These are phyloP conservation scores for Colletes latitarsis DNA, from an alignment of 1,140 invertebrate genomes.

Conservation along the genomic window DNA sequence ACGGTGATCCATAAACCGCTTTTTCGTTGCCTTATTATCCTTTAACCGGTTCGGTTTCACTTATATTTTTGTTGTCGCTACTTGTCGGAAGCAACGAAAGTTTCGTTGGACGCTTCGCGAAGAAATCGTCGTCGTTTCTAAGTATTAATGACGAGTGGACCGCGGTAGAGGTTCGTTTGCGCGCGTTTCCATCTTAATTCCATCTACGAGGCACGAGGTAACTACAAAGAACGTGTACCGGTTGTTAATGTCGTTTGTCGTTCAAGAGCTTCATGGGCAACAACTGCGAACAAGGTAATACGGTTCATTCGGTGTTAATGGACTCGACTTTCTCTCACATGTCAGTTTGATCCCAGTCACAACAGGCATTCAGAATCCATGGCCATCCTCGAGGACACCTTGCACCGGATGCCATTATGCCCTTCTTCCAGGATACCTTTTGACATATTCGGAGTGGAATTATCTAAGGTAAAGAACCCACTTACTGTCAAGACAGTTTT, in stretches of 20 bases:
- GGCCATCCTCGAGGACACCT: constrained; percentile 49
- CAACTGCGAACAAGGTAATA: constrained; percentile 32
- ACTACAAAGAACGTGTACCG: neutral
- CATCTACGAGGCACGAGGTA: neutral
- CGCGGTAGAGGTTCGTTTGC: too few species aligned
- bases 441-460: neutral
- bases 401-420: neutral
- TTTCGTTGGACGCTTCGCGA: too few species aligned
- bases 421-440: neutral
- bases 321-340: constrained; percentile 59
- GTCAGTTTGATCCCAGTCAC: constrained; percentile 31
- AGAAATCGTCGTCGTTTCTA: too few species aligned
- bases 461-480: too few species aligned
- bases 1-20: too few species aligned
- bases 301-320: constrained; percentile 51
- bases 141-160: too few species aligned
- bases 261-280: constrained; percentile 7
- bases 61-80: too few species aligned
- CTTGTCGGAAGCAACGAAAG: too few species aligned
- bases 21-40: too few species aligned
- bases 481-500: too few species aligned
- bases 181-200: neutral
- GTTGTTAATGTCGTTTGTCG: constrained; percentile 10
- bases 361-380: constrained; percentile 47
- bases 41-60: too few species aligned